Conservation (phyloP, 64 coral and sea anemone genomes). For the Cladopsammia gracilis region DNA sequence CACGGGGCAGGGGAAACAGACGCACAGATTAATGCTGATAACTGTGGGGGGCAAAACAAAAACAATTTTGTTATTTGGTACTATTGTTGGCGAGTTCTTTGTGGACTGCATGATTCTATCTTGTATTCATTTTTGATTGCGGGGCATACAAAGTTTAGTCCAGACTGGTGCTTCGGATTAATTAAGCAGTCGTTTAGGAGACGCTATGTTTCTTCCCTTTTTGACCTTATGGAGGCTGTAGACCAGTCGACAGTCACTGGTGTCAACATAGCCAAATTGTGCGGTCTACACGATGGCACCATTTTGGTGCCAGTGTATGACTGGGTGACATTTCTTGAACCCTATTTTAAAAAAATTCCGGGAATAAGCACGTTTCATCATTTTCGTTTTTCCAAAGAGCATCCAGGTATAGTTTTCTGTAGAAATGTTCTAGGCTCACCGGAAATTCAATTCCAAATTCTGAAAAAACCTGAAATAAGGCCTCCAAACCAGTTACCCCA, state of each 20-base stretch:
- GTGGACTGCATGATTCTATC: conserved; percentile 42
- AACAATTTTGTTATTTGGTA: conserved; percentile 67
- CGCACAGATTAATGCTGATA: conserved; percentile 44
- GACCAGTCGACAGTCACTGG: conserved; percentile 37
- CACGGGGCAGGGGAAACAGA: conserved; percentile 27
- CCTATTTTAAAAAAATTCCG: conserved; percentile 42
- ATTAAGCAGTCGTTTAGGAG: conserved; percentile 29
- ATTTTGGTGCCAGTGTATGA: conserved; percentile 45
- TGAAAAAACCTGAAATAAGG: conserved; percentile 34
- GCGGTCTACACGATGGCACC: conserved; percentile 18
- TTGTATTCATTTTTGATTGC: conserved; percentile 69
- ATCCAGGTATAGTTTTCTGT: conserved; percentile 48
- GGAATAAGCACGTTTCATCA: conserved; percentile 38
- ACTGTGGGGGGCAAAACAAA: conserved; percentile 38
- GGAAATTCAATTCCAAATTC: conserved; percentile 3
- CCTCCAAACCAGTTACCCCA: conserved; percentile 1
- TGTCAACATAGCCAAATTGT: conserved; percentile 15
- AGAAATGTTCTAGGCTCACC: conserved; percentile 18
- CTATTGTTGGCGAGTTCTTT: conserved; percentile 46
- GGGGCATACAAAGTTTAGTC: conserved; percentile 62
- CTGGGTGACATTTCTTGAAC: conserved; percentile 25
- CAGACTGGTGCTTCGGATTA: conserved; percentile 72
- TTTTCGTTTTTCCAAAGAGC: conserved; percentile 45
- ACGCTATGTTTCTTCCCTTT: conserved; percentile 36
- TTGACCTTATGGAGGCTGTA: conserved; percentile 22